Evolutionary conservation across 2,797 vertebrate genomes (phyloP).

Genomic region (Ptychadena robeensis): DNA sequence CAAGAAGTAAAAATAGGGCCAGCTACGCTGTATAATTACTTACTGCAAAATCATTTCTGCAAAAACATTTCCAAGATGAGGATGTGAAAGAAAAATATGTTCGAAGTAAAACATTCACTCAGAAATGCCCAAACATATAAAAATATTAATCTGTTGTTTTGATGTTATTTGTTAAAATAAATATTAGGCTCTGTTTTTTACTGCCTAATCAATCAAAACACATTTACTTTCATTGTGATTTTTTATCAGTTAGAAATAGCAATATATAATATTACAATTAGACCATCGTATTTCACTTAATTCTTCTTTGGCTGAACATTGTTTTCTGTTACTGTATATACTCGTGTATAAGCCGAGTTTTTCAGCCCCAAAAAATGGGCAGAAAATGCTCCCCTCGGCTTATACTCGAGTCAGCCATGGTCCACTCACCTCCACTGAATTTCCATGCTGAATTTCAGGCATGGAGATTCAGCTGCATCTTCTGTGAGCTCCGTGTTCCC

Average conservation of each 20-base stretch:
- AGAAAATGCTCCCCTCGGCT: too few relatives aligned
- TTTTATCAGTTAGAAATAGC: background rate
- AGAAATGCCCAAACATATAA: conserved; percentile 11
- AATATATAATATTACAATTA: background rate
- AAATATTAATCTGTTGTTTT: conserved; percentile 49
- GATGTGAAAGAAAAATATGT: conserved; percentile 44
- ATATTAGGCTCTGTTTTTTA: background rate
- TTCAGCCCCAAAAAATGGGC: too few relatives aligned
- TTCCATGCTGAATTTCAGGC: too few relatives aligned
- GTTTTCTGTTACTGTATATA: too few relatives aligned
- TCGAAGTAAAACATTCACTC: conserved; percentile 21
- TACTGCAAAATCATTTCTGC: conserved; percentile 4
- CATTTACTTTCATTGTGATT: background rate
- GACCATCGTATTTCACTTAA: too few relatives aligned
- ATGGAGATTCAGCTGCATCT: too few relatives aligned
- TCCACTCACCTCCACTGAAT: too few relatives aligned
- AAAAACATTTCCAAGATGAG: conserved; percentile 36
- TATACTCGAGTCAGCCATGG: too few relatives aligned
- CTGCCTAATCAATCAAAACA: background rate
- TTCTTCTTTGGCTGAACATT: too few relatives aligned
- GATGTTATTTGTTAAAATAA: conserved; percentile 35
- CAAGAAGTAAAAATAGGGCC: conserved; percentile 1
- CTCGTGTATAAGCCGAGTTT: too few relatives aligned
- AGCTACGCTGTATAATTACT: conserved; percentile 12
- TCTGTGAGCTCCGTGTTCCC: too few relatives aligned